Evolutionary conservation across 2,113 vertebrate species (phyloP).

Genomic region (Eublepharis macularius): DNA sequence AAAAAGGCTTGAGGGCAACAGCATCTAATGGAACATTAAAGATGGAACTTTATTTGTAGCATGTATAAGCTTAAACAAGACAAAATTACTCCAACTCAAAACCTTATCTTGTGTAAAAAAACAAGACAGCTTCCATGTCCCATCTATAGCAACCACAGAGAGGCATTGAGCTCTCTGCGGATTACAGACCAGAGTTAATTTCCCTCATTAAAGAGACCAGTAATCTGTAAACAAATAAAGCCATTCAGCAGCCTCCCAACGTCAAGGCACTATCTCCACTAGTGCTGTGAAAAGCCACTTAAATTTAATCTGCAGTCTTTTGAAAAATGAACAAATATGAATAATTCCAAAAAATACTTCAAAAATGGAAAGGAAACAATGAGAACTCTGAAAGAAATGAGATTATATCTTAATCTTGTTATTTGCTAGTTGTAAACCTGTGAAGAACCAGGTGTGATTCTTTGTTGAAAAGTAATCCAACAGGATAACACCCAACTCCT

Average conservation of each 20-base stretch:
- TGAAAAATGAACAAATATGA: background rate
- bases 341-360: conserved; percentile 11
- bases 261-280: background rate
- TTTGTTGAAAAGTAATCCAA: conserved; percentile 8
- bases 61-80: background rate
- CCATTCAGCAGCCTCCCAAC: background rate
- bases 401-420: background rate
- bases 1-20: too few relatives aligned
- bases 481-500: background rate
- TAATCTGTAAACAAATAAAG: conserved; percentile 2
- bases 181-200: background rate
- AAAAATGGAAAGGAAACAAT: conserved; percentile 26
- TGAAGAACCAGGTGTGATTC: conserved; percentile 20
- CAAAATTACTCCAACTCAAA: background rate
- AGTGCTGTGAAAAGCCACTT: background rate
- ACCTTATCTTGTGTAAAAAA: background rate
- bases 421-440: background rate
- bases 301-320: background rate
- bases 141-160: background rate
- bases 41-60: background rate
- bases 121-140: background rate
- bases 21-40: too few relatives aligned
- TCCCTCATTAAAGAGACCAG: background rate
- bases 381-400: background rate
- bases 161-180: background rate